Percentiles rank a stretch among this genome's conserved stretches.
phyloP scores from a whole-genome alignment of 2,888 invertebrate genomes.

The Lissocephala sabroskyi region DNA sequence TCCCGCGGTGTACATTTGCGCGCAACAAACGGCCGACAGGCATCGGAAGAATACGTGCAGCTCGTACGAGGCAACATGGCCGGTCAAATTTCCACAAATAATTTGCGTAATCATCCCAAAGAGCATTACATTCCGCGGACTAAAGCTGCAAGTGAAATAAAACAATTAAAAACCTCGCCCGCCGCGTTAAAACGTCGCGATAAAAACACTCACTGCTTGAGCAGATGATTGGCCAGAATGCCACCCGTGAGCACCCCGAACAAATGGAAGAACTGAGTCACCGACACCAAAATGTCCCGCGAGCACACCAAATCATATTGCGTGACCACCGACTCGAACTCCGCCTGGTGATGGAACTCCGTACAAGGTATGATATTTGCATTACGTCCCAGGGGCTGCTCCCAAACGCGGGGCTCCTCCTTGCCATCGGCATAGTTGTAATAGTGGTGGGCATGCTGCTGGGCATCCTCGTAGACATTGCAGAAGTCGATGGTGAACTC shows the following conservation, averaged over 20 bases:
- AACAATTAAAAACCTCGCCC: background rate
- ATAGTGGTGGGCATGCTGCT: constrained; percentile 70
- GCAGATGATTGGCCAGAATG: constrained; percentile 70
- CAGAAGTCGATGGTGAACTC: constrained; percentile 72
- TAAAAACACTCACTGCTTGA: constrained; percentile 68
- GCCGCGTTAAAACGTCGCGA: background rate
- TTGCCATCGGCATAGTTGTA: constrained; percentile 64
- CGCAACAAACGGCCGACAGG: constrained; percentile 72
- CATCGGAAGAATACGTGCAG: constrained; percentile 73
- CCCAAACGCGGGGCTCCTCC: constrained; percentile 67
- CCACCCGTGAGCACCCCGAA: constrained; percentile 74
- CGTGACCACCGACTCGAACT: constrained; percentile 71
- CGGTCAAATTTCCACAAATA: constrained; percentile 72
- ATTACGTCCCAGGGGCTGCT: constrained; percentile 63
- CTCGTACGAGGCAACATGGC: constrained; percentile 71
- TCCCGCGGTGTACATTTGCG: constrained; percentile 73
- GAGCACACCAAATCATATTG: constrained; percentile 73
- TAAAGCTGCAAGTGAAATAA: constrained; percentile 62
- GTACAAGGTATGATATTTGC: constrained; percentile 70
- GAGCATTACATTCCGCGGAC: constrained; percentile 72
- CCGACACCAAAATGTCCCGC: constrained; percentile 72
- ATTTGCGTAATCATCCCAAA: constrained; percentile 73
- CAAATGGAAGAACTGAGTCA: constrained; percentile 74
- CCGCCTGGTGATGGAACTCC: constrained; percentile 68
- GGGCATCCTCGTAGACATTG: constrained; percentile 71